These are phyloP conservation scores for Austrofundulus limnaeus DNA, from an alignment of 2,113 vertebrate species.

Conservation along the genomic window DNA sequence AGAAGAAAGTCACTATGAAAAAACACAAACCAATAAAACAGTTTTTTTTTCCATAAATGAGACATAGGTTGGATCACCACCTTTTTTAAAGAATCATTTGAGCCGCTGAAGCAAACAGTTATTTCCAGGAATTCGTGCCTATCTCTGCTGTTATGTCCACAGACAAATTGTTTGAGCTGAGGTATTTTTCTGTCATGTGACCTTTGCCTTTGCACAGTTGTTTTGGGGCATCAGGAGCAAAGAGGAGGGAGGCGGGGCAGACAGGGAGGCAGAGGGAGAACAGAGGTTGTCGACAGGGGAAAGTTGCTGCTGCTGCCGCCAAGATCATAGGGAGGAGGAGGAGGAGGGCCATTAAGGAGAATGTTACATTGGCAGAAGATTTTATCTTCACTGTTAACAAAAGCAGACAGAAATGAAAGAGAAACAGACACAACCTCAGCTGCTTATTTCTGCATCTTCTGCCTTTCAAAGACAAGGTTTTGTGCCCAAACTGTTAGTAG, in stretches of 20 bases:
- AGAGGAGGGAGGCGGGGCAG: constrained; percentile 20
- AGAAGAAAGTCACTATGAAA: background rate
- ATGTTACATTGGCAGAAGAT: constrained; percentile 22
- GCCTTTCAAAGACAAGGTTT: background rate
- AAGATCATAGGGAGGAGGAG: background rate
- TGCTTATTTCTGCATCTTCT: background rate
- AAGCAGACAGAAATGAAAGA: constrained; percentile 38
- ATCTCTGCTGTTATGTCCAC: background rate
- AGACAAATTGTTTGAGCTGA: constrained; percentile 6
- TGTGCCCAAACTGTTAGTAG: no score
- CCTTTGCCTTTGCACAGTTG: constrained; percentile 39
- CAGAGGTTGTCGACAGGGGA: constrained; percentile 6
- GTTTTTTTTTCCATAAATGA: background rate
- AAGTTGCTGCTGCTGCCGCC: background rate
- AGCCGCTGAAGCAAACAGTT: background rate
- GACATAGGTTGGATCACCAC: background rate
- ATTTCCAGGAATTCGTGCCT: background rate
- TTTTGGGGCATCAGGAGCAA: constrained; percentile 41
- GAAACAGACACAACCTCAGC: background rate
- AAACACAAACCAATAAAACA: background rate
- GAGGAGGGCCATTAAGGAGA: constrained; percentile 1
- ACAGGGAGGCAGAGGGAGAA: constrained; percentile 25
- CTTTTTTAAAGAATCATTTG: background rate
- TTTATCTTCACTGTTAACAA: constrained; percentile 42
- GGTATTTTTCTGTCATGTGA: constrained; percentile 44